These are phyloP conservation scores for Drosophila phalerata DNA, from an alignment of 2,888 invertebrate species.

Conservation along the genomic window DNA sequence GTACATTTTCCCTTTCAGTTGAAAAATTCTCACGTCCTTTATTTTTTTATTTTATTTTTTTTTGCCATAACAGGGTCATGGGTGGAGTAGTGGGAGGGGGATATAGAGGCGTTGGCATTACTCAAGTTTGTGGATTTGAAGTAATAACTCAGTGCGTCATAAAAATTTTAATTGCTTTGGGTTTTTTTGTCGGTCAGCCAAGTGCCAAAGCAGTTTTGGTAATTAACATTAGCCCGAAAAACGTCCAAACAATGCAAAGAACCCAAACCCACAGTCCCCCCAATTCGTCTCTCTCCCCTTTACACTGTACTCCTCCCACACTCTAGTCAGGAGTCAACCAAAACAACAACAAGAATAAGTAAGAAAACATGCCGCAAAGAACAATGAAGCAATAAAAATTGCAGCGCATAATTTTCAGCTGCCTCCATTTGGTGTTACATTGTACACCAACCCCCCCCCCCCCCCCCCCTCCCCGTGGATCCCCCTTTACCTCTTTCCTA, in stretches of 20 bases:
- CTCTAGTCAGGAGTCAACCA: conserved; percentile 37
- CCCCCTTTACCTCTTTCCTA: neutral
- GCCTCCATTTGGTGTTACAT: conserved; percentile 42
- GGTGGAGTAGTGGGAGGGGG: conserved; percentile 3
- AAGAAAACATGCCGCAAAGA: conserved; percentile 52
- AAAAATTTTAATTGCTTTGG: conserved; percentile 82
- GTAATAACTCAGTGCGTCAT: conserved; percentile 82
- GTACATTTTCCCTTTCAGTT: conserved; percentile 69
- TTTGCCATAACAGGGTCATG: conserved; percentile 4
- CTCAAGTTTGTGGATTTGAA: conserved; percentile 81
- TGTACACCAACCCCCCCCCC: conserved; percentile 5
- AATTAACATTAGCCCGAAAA: conserved; percentile 79
- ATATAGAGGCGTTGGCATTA: conserved; percentile 60
- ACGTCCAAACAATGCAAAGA: conserved; percentile 75
- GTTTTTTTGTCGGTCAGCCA: conserved; percentile 64
- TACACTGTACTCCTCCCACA: neutral
- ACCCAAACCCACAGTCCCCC: conserved; percentile 46
- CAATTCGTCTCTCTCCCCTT: neutral
- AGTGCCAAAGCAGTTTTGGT: conserved; percentile 81
- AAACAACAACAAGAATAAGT: conserved; percentile 22
- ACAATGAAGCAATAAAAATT: conserved; percentile 82
- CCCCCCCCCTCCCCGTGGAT: neutral
- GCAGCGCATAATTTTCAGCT: conserved; percentile 80
- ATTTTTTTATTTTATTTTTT: conserved; percentile 30
- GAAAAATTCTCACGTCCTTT: conserved; percentile 72